These are phyloP conservation scores for Hecatera dysodea DNA, from an alignment of 2,888 invertebrate genomes.

Conservation along the genomic window DNA sequence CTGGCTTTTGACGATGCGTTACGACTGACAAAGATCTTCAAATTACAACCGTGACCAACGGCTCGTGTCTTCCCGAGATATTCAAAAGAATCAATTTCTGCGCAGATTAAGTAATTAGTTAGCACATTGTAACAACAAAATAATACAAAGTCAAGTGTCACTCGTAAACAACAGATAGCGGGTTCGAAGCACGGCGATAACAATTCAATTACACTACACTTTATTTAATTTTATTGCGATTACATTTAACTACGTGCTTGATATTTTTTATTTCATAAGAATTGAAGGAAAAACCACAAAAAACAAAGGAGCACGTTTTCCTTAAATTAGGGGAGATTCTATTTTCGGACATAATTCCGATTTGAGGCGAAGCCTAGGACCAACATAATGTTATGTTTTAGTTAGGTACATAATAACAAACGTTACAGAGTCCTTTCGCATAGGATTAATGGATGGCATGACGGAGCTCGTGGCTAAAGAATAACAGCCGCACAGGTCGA, in stretches of 20 bases:
- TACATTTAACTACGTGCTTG: not conserved
- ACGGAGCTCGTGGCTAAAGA: too few species aligned
- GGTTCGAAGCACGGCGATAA: conserved; percentile 62
- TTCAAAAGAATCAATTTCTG: not conserved
- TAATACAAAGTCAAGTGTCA: conserved; percentile 52
- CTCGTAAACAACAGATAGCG: conserved; percentile 58
- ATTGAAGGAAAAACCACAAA: not conserved
- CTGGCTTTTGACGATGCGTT: too few species aligned
- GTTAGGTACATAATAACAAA: conserved; percentile 1
- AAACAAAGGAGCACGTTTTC: not conserved
- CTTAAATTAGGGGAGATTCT: conserved; percentile 2
- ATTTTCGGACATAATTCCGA: conserved; percentile 9
- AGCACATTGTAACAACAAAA: conserved; percentile 1
- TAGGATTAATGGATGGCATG: too few species aligned
- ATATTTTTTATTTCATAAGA: too few species aligned
- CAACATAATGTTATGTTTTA: not conserved
- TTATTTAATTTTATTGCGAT: conserved; percentile 39
- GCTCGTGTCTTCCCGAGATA: too few species aligned
- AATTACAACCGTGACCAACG: too few species aligned
- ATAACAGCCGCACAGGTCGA: too few species aligned
- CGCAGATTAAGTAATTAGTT: conserved; percentile 1
- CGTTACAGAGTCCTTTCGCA: not conserved
- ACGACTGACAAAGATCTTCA: too few species aligned
- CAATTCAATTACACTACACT: conserved; percentile 61
- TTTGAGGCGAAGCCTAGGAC: not conserved